Conservation (phyloP, 2,113 vertebrate species). For the Lampris megalopsis region DNA sequence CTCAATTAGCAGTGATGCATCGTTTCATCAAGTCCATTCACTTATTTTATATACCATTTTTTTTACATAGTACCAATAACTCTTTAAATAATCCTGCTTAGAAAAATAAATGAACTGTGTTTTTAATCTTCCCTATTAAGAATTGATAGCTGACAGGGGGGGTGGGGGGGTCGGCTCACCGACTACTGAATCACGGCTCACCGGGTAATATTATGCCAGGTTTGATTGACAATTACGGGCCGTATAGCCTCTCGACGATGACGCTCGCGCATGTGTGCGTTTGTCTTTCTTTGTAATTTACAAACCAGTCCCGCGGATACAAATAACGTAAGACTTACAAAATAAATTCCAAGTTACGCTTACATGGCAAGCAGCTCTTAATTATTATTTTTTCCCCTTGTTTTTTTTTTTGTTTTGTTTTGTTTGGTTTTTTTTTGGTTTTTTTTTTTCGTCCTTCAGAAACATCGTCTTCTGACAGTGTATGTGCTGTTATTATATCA, state of each 20-base stretch:
- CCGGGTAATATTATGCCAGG: slow-evolving; percentile 58
- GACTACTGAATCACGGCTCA: no score
- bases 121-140: slow-evolving; percentile 72
- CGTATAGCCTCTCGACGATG: slow-evolving; percentile 69
- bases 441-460: slow-evolving; percentile 79
- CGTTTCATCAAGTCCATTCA: slow-evolving; percentile 53
- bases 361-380: slow-evolving; percentile 98
- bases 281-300: slow-evolving; percentile 86
- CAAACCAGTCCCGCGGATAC: slow-evolving; percentile 99
- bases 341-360: slow-evolving; percentile 98
- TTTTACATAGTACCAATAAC: slow-evolving; percentile 80
- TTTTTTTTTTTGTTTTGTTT: no score
- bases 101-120: slow-evolving; percentile 88
- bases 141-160: slow-evolving; percentile 77
- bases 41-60: slow-evolving; percentile 42
- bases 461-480: slow-evolving; percentile 79
- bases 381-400: slow-evolving; percentile 43
- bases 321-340: slow-evolving; percentile 97
- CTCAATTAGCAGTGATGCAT: slow-evolving; percentile 65
- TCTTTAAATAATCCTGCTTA: slow-evolving; percentile 86
- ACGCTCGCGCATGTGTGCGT: slow-evolving; percentile 51
- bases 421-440: slow-evolving; percentile 81
- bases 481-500: slow-evolving; percentile 72
- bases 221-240: slow-evolving; percentile 60
- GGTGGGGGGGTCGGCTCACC: no score